Percentiles rank a stretch among this genome's conserved stretches.
Conservation (phyloP, 2,888 invertebrate species). For the Petrolisthes cinctipes region DNA sequence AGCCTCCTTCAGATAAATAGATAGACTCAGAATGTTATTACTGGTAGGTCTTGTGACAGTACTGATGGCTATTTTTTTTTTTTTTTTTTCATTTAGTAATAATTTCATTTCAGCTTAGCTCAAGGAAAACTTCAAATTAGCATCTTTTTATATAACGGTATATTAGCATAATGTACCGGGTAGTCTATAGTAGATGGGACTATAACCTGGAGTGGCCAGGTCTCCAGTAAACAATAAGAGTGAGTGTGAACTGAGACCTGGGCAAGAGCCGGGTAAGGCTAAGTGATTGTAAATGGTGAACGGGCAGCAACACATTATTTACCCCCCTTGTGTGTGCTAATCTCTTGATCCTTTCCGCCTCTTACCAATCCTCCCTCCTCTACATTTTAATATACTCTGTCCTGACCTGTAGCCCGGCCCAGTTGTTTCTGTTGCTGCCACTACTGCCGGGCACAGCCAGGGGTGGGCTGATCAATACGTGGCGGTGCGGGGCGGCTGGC, state of each 20-base stretch:
- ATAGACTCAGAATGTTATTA: not conserved
- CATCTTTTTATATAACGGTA: not conserved
- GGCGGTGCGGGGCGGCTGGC: not conserved
- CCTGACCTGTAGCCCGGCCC: not conserved
- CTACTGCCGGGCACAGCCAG: slow-evolving; percentile 11
- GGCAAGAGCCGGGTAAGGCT: not conserved
- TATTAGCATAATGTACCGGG: not conserved
- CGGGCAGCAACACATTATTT: not conserved
- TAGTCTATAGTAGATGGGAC: not conserved
- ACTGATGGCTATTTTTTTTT: too few species aligned
- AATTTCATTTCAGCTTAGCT: not conserved
- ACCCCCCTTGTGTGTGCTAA: not conserved
- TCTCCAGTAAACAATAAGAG: too few species aligned
- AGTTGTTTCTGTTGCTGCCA: slow-evolving; percentile 36
- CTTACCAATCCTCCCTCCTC: not conserved
- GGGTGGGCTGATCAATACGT: slow-evolving; percentile 26
- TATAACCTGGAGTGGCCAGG: not conserved
- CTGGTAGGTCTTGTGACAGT: not conserved
- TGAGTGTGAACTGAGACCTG: not conserved
- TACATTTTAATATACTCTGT: not conserved
- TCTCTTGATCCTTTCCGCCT: not conserved
- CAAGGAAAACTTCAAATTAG: not conserved
- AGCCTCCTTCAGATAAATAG: not conserved
- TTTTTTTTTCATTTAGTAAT: too few species aligned
- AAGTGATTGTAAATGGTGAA: not conserved